Base-by-base conservation (phyloP, 2,113 vertebrate genomes). In the Salvelinus namaycush region DNA sequence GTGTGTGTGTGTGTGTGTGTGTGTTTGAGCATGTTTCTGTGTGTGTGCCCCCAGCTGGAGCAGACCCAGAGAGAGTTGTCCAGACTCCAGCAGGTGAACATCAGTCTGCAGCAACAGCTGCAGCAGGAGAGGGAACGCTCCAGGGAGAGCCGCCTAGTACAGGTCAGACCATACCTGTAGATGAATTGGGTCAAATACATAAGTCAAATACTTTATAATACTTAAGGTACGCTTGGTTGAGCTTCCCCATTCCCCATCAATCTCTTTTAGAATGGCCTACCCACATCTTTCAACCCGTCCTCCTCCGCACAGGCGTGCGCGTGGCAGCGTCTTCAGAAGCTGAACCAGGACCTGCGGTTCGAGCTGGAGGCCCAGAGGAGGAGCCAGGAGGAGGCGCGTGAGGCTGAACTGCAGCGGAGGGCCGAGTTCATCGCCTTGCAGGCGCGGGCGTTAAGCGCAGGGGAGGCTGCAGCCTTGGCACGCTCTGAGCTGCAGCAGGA, bases 381-480 rank as follows among this genome's bases (percentile, higher is more conserved):
- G 66, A 95, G 89, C 87, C 95, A 96, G 2, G 94, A 95, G 51
- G 95, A 97, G 87, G 94, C 95, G 76, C 94, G 94, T 87, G 96
- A 96, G 2, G 90, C 93, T 3, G 96, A 97, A 81, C 86, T 95
- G 48, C 93, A 94, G 76, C 94, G 95, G 0, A 93, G 96, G 87
- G 94, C 93, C 0, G 97, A 97, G 87, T 94, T 96, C 79, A 89
- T 94, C 73, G 95, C 94, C 86, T 92, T 97, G 64, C 96, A 97
- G 86, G 95, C 88, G 1, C 89, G 88, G 83, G 31, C 90, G 22
- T 84, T 91, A 72, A 87, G 89, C 68, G 87, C 87, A 8, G 80
- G 87, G 2, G 84, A 92, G 9, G 87, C 87, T 74, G 88, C 90
- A 1, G 80, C 85, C 5, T 79, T 89, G 0, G 81, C 88, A 31